Conservation (phyloP, 2,797 vertebrate genomes). For the Zenarchopterus dispar region DNA sequence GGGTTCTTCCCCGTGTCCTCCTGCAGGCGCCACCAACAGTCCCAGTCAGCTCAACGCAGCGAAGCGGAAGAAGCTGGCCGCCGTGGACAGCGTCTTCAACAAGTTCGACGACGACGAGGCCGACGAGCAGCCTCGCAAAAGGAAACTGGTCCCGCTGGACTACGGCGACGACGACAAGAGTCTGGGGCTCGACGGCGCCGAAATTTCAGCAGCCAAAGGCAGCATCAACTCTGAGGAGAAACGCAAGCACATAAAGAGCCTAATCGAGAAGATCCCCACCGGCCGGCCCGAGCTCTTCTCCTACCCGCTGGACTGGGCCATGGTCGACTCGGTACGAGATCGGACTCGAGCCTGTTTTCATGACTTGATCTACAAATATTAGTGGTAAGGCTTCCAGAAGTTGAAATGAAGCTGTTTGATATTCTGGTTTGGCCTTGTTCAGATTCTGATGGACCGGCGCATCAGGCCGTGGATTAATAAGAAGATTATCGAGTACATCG, state of each 20-base stretch:
- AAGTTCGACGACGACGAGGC: constrained; percentile 98
- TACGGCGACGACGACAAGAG: constrained; percentile 97
- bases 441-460: constrained; percentile 97
- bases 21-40: constrained; percentile 91
- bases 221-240: constrained; percentile 95
- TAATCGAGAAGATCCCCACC: constrained; percentile 99
- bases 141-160: constrained; percentile 97
- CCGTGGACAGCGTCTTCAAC: constrained; percentile 96
- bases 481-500: constrained; percentile 99
- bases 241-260: constrained; percentile 97
- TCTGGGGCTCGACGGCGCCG: constrained; percentile 75
- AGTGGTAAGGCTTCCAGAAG: no score
- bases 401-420: neutral
- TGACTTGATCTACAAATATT: neutral
- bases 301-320: constrained; percentile 94
- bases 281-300: constrained; percentile 97
- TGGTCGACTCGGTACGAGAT: constrained; percentile 81
- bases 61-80: constrained; percentile 94
- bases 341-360: no score
- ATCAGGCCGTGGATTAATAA: constrained; percentile 99
- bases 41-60: constrained; percentile 91
- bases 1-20: neutral
- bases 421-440: constrained; percentile 16
- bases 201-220: constrained; percentile 85
- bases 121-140: constrained; percentile 94